These are phyloP conservation scores for Dromococcyx pavoninus DNA, from an alignment of 2,797 vertebrate genomes.

Conservation along the genomic window DNA sequence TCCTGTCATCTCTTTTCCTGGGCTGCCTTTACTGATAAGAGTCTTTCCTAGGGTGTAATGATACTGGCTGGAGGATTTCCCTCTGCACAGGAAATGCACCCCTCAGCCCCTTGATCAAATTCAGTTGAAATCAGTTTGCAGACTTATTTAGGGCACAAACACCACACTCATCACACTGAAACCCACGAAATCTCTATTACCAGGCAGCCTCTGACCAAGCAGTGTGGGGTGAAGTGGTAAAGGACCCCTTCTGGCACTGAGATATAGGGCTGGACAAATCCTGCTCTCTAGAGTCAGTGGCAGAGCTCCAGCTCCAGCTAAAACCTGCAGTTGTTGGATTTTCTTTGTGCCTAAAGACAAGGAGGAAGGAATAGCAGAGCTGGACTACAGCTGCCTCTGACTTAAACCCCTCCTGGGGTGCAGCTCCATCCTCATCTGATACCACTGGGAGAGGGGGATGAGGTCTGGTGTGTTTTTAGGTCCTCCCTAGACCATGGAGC, in stretches of 20 bases:
- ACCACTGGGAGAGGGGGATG: accelerated
- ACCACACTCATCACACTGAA: accelerated
- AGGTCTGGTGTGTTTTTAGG: accelerated
- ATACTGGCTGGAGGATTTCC: not conserved
- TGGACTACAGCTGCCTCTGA: accelerated
- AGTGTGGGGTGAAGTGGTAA: not conserved
- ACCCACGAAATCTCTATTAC: accelerated
- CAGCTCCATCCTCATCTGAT: not conserved
- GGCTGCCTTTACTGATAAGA: not conserved
- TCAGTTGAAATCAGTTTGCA: not conserved
- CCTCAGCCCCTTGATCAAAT: accelerated
- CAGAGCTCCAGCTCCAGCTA: not conserved
- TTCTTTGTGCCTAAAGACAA: not conserved
- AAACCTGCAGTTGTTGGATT: not conserved
- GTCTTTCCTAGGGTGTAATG: not conserved
- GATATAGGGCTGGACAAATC: not conserved
- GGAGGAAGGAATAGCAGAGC: not conserved
- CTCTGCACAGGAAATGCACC: not conserved
- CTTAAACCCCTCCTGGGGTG: not conserved
- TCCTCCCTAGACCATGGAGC: not conserved
- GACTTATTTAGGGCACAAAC: not conserved
- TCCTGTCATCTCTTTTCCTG: accelerated
- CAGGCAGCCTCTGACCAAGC: accelerated
- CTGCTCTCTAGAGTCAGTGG: not conserved
- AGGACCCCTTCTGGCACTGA: not conserved